These are phyloP conservation scores for Wiebesia pumilae DNA, from an alignment of 1,140 invertebrate genomes.

Conservation along the genomic window DNA sequence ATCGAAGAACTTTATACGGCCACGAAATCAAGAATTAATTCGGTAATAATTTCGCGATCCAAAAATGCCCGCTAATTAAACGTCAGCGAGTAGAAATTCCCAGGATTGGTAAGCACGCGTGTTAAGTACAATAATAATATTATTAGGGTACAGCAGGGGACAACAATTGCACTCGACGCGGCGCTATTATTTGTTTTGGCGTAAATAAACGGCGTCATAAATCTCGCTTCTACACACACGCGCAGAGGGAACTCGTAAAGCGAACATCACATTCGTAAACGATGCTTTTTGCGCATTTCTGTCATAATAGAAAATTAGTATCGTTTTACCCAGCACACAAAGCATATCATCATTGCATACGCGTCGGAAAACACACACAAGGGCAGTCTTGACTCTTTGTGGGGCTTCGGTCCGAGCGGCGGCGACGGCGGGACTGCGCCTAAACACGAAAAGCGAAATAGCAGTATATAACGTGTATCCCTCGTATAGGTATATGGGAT, in stretches of 20 bases:
- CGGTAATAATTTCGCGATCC: too few relatives aligned
- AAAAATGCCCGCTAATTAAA: not conserved
- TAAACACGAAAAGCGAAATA: slow-evolving; percentile 69
- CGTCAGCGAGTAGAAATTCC: not conserved
- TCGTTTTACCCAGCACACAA: slow-evolving; percentile 60
- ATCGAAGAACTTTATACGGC: too few relatives aligned
- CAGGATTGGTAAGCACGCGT: not conserved
- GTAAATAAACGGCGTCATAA: slow-evolving; percentile 45
- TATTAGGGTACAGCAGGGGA: not conserved
- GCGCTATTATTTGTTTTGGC: slow-evolving; percentile 41
- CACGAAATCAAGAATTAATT: too few relatives aligned
- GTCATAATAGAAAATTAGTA: slow-evolving; percentile 69
- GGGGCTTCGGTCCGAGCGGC: slow-evolving; percentile 30
- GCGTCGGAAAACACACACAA: not conserved
- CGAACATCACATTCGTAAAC: not conserved
- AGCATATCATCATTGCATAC: not conserved
- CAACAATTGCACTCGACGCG: slow-evolving; percentile 5
- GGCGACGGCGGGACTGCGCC: slow-evolving; percentile 62
- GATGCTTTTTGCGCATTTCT: slow-evolving; percentile 33
- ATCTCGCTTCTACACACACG: slow-evolving; percentile 8
- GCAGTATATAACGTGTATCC: slow-evolving; percentile 60
- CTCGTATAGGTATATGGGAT: slow-evolving; percentile 64
- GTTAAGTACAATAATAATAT: not conserved
- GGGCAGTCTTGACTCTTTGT: slow-evolving; percentile 6
- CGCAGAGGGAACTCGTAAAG: not conserved